Base-by-base conservation (phyloP, 92 coral and sea anemone species). In the Virgularia gustaviana region DNA sequence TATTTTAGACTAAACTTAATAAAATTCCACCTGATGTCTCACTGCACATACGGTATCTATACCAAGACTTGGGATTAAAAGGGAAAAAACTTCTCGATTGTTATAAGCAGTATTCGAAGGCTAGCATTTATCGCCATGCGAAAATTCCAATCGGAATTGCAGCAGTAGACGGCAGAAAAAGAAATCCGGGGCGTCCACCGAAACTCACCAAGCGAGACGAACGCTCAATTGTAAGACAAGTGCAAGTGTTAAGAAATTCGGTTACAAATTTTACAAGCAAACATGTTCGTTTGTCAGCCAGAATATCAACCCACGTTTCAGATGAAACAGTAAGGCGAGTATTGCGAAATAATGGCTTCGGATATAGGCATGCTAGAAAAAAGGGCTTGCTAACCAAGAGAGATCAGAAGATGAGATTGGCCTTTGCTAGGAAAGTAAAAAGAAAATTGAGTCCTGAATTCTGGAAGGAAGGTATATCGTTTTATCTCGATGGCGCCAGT, bases 251-350 rank as follows among this genome's bases (percentile, higher is more conserved):
- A 55, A 33, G 1, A 27, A 18, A 55, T 55, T 55, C 62, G 15
- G 62, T 55, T 4, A 36, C 34, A 25, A 33, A 10, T 25, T 55
- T 55, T 4, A 55, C 62, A 8, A 22, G 62, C 25, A 55, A 25
- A 36, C 62, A 55, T 25, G 32, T 55, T 23, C 25, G 62, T 1
- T 6, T 55, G 15, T 55, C 62, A 2, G 62, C 62, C 3, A 36
- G 62, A 55, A 55, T 55, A 16, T 5, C 11, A 6, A 25, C 62
- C 27, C 25, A 36, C 31, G 62, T 55, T 9, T 55, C 33, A 2
- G 62, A 55, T 55, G 62, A 55, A 25, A 55, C 62, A 25, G 62
- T 55, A 15, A 10, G 62, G 25, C 62, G 33, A 7, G 62, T 55
- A 20, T 9, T 55, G 33, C 33, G 25, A 3, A 27, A n/a, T 4